Base-by-base conservation (phyloP, 2,113 vertebrate genomes). In the Aleadryas rufinucha region DNA sequence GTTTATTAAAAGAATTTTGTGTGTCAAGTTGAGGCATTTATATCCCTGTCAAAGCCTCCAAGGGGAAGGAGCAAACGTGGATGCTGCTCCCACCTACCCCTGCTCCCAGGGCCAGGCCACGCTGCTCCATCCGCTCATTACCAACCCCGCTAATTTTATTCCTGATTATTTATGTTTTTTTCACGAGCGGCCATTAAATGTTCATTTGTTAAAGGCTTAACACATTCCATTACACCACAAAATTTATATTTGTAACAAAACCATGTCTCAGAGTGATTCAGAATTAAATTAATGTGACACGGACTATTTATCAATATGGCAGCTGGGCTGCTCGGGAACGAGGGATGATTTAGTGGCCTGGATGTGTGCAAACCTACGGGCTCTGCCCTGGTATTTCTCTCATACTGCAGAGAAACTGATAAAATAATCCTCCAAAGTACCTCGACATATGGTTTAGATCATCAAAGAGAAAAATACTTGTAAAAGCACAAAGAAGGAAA, bases 371-470 rank as follows among this genome's bases (percentile, higher is more conserved):
- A 97, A 97, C 86, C 97, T 95, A 94, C 66, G 91, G 84, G 78
- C 76, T 98, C 84, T 97, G 93, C 75, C 93, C 77, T 95, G 93
- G 84, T 95, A 95, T 98, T 97, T 97, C 88, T 96, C 97, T 97
- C 78, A 14, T 93, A 90, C 68, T 96, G 93, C 90, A 87, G 57
- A 94, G 96, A 93, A 97, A 87, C 97, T 98, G 98, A 97, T 98
- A 97, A 98, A 98, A 97, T 95, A 97, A 97, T 97, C 97, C 96
- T 94, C 97, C 91, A 95, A 97, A 97, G 96, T 94, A 97, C 89
- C 95, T 97, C 93, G 35, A 95, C 97, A 98, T 97, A 97, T 97
- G 97, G 96, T 98, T 97, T 97, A 97, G 95, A 98, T 98, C 95
- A 98, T 97, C 96, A 97, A 97, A 97, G 95, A 97, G 90, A 97